Evolutionary conservation across 1,140 invertebrate genomes (phyloP), one percentile per base, ranked within the genome.

Genomic region (Dendroctonus ponderosae): DNA sequence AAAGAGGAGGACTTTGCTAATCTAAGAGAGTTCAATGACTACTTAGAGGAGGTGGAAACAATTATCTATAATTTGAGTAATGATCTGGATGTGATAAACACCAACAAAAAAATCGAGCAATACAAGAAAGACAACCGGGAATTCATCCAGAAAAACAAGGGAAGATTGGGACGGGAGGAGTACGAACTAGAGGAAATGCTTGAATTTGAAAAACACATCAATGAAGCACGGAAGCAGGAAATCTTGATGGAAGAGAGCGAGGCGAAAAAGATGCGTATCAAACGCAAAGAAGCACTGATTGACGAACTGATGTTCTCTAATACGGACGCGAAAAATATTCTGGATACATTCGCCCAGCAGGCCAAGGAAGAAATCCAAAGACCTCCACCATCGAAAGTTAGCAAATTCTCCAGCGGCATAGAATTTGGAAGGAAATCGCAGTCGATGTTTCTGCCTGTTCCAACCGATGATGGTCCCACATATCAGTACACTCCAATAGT

Each of bases 121-220:
- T 98, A 98, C 79, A 96, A 95, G 79, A 92, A 89, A 68, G 93
- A 97, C 70, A 97, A 99, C 78, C 91, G 89, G 69, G 95, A 97
- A 48, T 78, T 88, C 57, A 98, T 99, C 66, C 83, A 89, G 70
- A 94, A 92, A 73, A 98, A 94, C 78, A 92, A 91, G 79, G 85
- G 84, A 0, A 87, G 87, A 77, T 77, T 89, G 12, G 87, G 88
- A 59, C 81, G 86, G 74, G 85, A 85, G 72, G 89, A 91, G 77
- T 82, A 92, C 71, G 93, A 96, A 74, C 76, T 99, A 46, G 92
- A 96, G 74, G 88, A 92, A 78, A 82, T 98, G 64, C 79, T 98
- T 46, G 92, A 97, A 75, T 79, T 93, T 50, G 94, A 98, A 75
- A 88, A 87, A 61, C 84, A 87, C 67, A 84, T 87, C 70, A 86